Conservation (phyloP, 2,888 invertebrate genomes). For the Hymenopus coronatus region DNA sequence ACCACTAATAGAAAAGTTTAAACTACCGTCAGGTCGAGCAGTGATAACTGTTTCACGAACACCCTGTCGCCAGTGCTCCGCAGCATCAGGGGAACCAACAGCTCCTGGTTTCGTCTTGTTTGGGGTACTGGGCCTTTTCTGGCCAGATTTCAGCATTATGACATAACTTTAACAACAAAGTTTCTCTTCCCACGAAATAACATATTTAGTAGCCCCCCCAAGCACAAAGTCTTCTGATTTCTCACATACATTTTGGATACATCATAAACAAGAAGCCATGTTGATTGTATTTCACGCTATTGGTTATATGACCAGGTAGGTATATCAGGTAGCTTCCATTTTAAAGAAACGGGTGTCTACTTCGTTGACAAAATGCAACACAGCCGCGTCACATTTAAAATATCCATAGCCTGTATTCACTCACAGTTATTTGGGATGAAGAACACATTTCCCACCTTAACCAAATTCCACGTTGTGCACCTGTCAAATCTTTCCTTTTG, state of each 20-base stretch:
- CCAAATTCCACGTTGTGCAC: slow-evolving; percentile 30
- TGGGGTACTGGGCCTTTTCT: slow-evolving; percentile 42
- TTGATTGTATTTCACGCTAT: slow-evolving; percentile 33
- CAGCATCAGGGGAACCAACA: slow-evolving; percentile 32
- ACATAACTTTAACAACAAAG: slow-evolving; percentile 38
- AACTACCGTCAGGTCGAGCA: slow-evolving; percentile 45
- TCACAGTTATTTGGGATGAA: neutral
- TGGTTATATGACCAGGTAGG: slow-evolving; percentile 32
- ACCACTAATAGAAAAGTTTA: slow-evolving; percentile 48
- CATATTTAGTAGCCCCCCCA: slow-evolving; percentile 18
- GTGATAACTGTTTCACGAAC: slow-evolving; percentile 48
- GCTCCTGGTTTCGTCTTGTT: slow-evolving; percentile 35
- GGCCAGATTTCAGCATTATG: slow-evolving; percentile 44
- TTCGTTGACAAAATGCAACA: neutral
- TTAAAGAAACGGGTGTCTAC: slow-evolving; percentile 14
- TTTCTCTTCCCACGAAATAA: slow-evolving; percentile 33
- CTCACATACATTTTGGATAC: slow-evolving; percentile 23
- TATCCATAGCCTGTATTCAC: neutral
- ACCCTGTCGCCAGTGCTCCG: slow-evolving; percentile 46
- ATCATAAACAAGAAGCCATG: slow-evolving; percentile 34
- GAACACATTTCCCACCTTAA: slow-evolving; percentile 13
- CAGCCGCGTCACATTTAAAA: neutral
- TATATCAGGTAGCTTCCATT: slow-evolving; percentile 35
- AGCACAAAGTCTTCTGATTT: slow-evolving; percentile 20
- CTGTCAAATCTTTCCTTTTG: slow-evolving; percentile 34